A percentile compares a stretch with the other conserved stretches of the same genome.
Evolutionary conservation across 1,140 invertebrate species (phyloP).

Genomic region (Scaptomyza montana): DNA sequence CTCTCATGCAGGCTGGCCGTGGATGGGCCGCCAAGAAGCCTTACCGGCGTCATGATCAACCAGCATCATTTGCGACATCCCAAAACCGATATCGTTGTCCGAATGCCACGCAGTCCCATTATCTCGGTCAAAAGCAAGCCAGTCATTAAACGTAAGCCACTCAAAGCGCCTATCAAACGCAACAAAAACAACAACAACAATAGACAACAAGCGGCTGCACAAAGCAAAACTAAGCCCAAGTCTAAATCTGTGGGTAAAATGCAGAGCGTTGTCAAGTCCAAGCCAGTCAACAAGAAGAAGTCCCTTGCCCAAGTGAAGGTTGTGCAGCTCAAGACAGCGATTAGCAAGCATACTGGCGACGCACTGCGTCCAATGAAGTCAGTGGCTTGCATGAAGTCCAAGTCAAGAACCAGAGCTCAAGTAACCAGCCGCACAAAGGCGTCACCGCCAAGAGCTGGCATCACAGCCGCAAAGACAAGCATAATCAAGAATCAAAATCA

Average conservation of each 20-base stretch:
- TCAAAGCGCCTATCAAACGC: neutral
- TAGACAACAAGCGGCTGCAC: neutral
- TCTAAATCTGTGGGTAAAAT: neutral
- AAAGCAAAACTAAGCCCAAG: neutral
- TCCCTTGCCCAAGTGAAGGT: neutral
- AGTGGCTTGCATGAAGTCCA: neutral
- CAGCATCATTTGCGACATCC: conserved; percentile 27
- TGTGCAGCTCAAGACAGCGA: neutral
- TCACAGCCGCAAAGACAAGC: neutral
- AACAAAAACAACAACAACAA: neutral
- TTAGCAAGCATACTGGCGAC: conserved; percentile 1
- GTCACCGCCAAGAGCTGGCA: no score
- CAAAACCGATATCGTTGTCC: neutral
- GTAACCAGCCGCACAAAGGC: neutral
- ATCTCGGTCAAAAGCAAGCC: neutral
- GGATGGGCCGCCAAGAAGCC: neutral
- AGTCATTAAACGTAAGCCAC: neutral
- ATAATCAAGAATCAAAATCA: neutral
- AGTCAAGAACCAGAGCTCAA: neutral
- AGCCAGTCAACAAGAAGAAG: neutral
- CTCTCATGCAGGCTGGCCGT: conserved; percentile 26
- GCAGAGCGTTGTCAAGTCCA: neutral
- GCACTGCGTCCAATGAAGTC: neutral
- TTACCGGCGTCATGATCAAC: conserved; percentile 49
- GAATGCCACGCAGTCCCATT: neutral